Evolutionary conservation across 2,888 invertebrate species (phyloP).

Genomic region (Synanthedon formicaeformis): DNA sequence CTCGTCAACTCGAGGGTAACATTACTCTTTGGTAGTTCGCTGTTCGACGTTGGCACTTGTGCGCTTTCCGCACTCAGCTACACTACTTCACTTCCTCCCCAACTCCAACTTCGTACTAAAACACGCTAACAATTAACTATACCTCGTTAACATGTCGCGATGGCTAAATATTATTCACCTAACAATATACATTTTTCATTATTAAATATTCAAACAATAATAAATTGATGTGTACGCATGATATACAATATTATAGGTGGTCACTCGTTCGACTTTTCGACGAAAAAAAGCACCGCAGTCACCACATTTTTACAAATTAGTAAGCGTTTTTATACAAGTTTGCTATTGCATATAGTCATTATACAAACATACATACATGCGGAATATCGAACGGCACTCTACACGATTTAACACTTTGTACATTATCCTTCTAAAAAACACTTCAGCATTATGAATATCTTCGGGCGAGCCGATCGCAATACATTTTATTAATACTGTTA

Average conservation of each 20-base stretch:
- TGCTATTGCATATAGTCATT: neutral
- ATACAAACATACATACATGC: constrained; percentile 7
- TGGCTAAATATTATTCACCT: constrained; percentile 32
- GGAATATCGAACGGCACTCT: constrained; percentile 4
- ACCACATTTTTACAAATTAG: neutral
- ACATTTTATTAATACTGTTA: constrained; percentile 42
- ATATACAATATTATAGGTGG: constrained; percentile 24
- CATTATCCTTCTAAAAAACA: neutral
- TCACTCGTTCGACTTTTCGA: neutral
- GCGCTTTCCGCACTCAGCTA: constrained; percentile 5
- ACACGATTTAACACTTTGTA: constrained; percentile 2
- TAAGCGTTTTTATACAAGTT: neutral
- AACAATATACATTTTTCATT: constrained; percentile 28
- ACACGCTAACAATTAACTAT: constrained; percentile 49
- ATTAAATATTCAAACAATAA: constrained; percentile 40
- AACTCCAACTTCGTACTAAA: constrained; percentile 26
- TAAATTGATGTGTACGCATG: constrained; percentile 55
- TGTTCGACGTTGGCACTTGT: constrained; percentile 11
- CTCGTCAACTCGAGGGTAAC: constrained; percentile 62
- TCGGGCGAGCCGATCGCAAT: neutral
- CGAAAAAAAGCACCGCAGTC: neutral
- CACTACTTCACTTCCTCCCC: neutral
- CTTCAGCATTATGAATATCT: neutral
- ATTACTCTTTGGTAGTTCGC: constrained; percentile 66
- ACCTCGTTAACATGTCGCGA: constrained; percentile 26